Percentiles rank a stretch among this genome's conserved stretches.
These are phyloP conservation scores for Caranx melampygus DNA, from an alignment of 2,113 vertebrate species.

Conservation along the genomic window DNA sequence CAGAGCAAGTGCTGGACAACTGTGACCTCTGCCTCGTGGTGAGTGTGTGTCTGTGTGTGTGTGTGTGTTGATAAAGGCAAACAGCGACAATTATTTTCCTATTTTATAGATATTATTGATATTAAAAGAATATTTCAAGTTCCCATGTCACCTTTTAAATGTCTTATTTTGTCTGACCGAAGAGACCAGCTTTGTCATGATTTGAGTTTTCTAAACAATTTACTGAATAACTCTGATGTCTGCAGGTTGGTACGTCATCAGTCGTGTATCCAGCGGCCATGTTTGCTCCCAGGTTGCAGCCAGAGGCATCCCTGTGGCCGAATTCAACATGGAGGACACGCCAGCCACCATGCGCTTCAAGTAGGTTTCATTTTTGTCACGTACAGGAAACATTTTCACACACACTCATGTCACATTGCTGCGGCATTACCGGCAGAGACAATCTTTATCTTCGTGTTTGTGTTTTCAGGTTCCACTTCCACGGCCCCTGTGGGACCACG, in stretches of 20 bases:
- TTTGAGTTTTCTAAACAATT: not conserved
- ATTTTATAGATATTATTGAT: no score
- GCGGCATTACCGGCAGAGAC: not conserved
- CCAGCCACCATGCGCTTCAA: conserved; percentile 91
- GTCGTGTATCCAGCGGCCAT: conserved; percentile 96
- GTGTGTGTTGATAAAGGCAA: not conserved
- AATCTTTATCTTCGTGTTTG: conserved; percentile 2
- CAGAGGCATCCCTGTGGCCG: conserved; percentile 92
- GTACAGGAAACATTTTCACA: not conserved
- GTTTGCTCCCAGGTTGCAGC: conserved; percentile 96
- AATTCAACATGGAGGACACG: conserved; percentile 94
- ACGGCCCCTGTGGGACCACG: conserved; percentile 91
- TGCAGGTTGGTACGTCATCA: conserved; percentile 95
- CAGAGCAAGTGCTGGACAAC: conserved; percentile 88
- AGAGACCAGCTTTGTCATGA: not conserved
- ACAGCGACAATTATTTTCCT: not conserved
- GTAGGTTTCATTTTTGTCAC: conserved; percentile 71
- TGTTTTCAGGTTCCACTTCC: conserved; percentile 92
- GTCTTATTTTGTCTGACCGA: not conserved
- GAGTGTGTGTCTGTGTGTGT: conserved; percentile 58
- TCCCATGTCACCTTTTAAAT: no score
- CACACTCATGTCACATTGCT: not conserved
- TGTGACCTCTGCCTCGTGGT: conserved; percentile 98
- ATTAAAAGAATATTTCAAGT: no score
- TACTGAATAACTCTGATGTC: not conserved